These are phyloP conservation scores for Troglohyphantes excavatus DNA, from an alignment of 2,888 invertebrate species.

Conservation along the genomic window DNA sequence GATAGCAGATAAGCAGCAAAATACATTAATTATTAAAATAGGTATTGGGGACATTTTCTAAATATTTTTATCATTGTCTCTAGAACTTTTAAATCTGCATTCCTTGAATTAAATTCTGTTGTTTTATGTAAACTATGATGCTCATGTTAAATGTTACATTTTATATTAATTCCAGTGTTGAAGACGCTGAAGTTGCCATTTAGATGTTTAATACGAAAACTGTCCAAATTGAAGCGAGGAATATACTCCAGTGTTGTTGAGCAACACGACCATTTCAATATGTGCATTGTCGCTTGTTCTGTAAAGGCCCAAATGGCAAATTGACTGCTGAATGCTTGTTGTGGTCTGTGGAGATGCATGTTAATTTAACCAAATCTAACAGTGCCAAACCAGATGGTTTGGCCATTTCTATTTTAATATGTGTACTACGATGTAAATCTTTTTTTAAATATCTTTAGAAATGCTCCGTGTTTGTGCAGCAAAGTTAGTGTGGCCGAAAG, in stretches of 20 bases:
- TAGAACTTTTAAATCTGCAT: too few species aligned
- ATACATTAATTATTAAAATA: too few species aligned
- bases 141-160: too few species aligned
- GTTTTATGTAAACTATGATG: too few species aligned
- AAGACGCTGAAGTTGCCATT: slow-evolving; percentile 58
- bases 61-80: too few species aligned
- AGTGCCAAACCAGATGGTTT: not conserved
- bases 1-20: too few species aligned
- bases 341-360: slow-evolving; percentile 11
- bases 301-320: too few species aligned
- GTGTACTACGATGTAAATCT: not conserved
- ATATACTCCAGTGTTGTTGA: slow-evolving; percentile 30
- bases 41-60: too few species aligned
- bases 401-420: slow-evolving; percentile 22
- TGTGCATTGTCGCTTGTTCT: slow-evolving; percentile 30
- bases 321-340: not conserved
- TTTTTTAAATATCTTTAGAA: not conserved
- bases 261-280: not conserved
- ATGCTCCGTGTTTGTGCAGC: not conserved
- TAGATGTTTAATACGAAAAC: slow-evolving; percentile 26
- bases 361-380: not conserved
- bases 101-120: too few species aligned
- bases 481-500: slow-evolving; percentile 17
- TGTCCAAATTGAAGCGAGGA: slow-evolving; percentile 17
- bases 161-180: not conserved